Conservation (phyloP, 2,797 vertebrate species). For the Neosilurus mollespiculum region DNA sequence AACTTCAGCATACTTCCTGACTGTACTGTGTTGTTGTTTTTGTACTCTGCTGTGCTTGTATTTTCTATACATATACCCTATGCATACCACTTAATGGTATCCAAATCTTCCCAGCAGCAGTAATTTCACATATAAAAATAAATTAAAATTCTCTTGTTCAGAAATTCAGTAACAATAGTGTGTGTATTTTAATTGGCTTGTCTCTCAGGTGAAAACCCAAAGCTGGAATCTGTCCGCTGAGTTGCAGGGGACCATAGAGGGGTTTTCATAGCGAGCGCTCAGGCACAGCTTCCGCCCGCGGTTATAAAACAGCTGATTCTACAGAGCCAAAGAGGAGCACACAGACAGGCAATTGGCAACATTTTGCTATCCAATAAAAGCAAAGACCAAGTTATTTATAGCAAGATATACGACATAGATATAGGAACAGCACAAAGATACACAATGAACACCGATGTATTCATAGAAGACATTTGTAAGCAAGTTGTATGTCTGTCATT, state of each 20-base stretch:
- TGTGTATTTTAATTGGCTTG: slow-evolving; percentile 39
- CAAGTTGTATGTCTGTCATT: neutral
- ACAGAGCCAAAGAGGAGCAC: slow-evolving; percentile 48
- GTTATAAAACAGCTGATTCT: slow-evolving; percentile 88
- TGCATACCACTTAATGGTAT: slow-evolving; percentile 50
- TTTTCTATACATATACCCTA: slow-evolving; percentile 18
- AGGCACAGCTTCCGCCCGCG: slow-evolving; percentile 84
- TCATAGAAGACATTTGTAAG: neutral
- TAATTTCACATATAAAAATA: slow-evolving; percentile 74
- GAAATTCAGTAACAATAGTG: slow-evolving; percentile 50
- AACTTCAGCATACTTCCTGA: slow-evolving; percentile 55
- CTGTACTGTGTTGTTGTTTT: slow-evolving; percentile 11
- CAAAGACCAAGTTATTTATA: slow-evolving; percentile 2
- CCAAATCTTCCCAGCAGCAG: slow-evolving; percentile 63
- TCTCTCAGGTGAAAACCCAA: slow-evolving; percentile 85
- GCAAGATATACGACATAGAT: neutral
- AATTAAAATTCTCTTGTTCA: slow-evolving; percentile 67
- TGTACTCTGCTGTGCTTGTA: slow-evolving; percentile 11
- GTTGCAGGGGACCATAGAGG: slow-evolving; percentile 80
- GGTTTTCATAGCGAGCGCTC: slow-evolving; percentile 81
- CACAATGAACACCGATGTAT: neutral
- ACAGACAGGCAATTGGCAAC: slow-evolving; percentile 24
- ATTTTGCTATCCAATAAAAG: slow-evolving; percentile 27
- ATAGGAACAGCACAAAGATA: neutral
- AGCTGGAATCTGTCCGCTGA: slow-evolving; percentile 87